Percentiles rank a stretch among this genome's conserved stretches.
phyloP scores from a whole-genome alignment of 2,797 vertebrate species.

The Allobates femoralis region DNA sequence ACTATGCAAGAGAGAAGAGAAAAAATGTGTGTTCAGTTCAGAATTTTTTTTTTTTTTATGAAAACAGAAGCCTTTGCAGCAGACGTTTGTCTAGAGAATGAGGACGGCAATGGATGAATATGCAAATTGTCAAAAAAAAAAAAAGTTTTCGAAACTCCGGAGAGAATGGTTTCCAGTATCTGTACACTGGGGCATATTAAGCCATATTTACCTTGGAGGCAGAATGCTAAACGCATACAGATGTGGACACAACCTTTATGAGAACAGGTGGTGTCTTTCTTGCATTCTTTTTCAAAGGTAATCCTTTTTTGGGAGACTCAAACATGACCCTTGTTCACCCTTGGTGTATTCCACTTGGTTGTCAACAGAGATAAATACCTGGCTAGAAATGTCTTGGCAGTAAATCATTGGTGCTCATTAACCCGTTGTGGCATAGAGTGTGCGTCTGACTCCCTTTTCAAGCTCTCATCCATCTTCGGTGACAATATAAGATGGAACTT shows the following conservation, averaged over 20 bases:
- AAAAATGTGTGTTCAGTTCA: conserved; percentile 62
- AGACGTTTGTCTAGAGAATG: conserved; percentile 60
- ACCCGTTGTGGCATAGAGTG: conserved; percentile 54
- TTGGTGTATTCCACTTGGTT: conserved; percentile 57
- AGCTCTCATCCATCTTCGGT: conserved; percentile 31
- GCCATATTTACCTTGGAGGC: conserved; percentile 62
- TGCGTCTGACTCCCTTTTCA: conserved; percentile 24
- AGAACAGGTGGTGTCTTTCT: conserved; percentile 63
- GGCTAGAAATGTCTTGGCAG: conserved; percentile 53
- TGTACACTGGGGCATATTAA: conserved; percentile 49
- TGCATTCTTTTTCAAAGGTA: conserved; percentile 58
- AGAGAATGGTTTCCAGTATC: conserved; percentile 52
- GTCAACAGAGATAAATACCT: conserved; percentile 60
- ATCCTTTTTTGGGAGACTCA: conserved; percentile 59
- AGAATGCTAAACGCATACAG: conserved; percentile 62
- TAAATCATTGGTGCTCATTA: conserved; percentile 57
- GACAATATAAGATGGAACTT: conserved; percentile 38
- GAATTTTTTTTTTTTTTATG: conserved; percentile 46
- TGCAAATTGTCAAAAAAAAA: conserved; percentile 15
- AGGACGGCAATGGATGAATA: conserved; percentile 45
- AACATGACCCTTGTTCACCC: conserved; percentile 64
- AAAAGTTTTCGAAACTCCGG: conserved; percentile 12
- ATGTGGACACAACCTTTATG: conserved; percentile 63
- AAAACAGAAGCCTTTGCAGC: conserved; percentile 62
- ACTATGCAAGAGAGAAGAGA: conserved; percentile 62